Evolutionary conservation across 2,888 invertebrate species (phyloP).

Genomic region (Thera obeliscata): DNA sequence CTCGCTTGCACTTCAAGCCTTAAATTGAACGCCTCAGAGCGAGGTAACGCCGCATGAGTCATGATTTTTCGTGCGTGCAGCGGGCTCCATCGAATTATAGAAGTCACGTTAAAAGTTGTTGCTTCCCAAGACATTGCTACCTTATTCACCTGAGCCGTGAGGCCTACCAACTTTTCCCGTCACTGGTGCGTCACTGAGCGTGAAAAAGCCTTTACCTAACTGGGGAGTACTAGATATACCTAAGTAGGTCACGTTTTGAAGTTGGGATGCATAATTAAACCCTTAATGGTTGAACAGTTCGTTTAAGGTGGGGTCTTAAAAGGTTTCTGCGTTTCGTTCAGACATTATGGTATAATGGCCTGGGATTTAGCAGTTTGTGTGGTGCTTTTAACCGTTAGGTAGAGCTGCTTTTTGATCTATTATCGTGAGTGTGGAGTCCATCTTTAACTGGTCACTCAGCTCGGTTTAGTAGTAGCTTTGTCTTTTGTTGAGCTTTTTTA

Average conservation of each 20-base stretch:
- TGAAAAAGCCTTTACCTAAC: constrained; percentile 19
- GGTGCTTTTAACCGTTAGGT: neutral
- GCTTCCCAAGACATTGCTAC: too few species aligned
- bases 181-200: constrained; percentile 6
- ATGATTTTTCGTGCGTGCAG: too few species aligned
- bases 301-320: constrained; percentile 24
- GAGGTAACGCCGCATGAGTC: too few species aligned
- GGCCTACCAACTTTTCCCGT: neutral
- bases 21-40: too few species aligned
- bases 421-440: neutral
- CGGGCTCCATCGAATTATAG: too few species aligned
- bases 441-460: neutral
- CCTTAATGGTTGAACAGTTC: constrained; percentile 26
- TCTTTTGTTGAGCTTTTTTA: neutral
- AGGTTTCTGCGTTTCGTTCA: constrained; percentile 22
- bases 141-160: too few species aligned
- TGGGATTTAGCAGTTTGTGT: constrained; percentile 1
- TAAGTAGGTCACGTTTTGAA: constrained; percentile 35
- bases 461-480: neutral
- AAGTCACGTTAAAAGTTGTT: too few species aligned
- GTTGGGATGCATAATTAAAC: constrained; percentile 35
- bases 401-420: neutral
- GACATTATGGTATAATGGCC: constrained; percentile 9
- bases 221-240: constrained; percentile 26
- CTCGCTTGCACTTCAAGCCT: too few species aligned